Conservation (phyloP, 2,797 vertebrate genomes). For the Chromis chromis region DNA sequence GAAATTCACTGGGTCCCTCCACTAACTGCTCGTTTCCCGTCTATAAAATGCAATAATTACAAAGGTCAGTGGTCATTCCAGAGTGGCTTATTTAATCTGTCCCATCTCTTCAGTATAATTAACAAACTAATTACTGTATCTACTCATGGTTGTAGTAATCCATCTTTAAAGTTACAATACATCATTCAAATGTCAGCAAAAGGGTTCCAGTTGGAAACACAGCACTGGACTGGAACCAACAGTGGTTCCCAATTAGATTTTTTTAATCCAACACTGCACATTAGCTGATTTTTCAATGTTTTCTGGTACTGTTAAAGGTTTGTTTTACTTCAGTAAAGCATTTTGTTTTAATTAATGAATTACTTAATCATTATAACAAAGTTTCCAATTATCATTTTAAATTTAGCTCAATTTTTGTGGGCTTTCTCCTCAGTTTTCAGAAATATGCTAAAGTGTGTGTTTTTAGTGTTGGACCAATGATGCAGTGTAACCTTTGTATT, state of each 20-base stretch:
- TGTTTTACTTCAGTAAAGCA: too few relatives aligned
- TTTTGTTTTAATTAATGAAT: background rate
- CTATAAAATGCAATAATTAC: conserved; percentile 70
- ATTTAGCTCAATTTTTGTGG: background rate
- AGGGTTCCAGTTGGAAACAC: conserved; percentile 14
- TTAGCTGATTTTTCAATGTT: background rate
- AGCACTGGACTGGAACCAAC: background rate
- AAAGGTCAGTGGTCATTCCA: conserved; percentile 70
- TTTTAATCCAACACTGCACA: background rate
- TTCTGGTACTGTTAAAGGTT: background rate
- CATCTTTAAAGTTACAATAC: conserved; percentile 34
- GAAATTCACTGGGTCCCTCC: conserved; percentile 51
- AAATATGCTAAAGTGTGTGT: background rate
- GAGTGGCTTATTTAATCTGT: conserved; percentile 67
- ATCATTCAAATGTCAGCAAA: conserved; percentile 46
- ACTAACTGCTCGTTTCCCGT: conserved; percentile 53
- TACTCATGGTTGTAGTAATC: conserved; percentile 46
- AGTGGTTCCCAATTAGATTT: conserved; percentile 11
- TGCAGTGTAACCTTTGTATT: conserved; percentile 48
- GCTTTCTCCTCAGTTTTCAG: background rate
- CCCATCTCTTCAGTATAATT: conserved; percentile 71
- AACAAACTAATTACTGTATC: conserved; percentile 71
- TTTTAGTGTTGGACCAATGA: conserved; percentile 15
- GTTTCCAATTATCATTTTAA: background rate
- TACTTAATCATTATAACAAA: background rate